Conservation (phyloP, 2,797 vertebrate species). For the Acanthornis magna region DNA sequence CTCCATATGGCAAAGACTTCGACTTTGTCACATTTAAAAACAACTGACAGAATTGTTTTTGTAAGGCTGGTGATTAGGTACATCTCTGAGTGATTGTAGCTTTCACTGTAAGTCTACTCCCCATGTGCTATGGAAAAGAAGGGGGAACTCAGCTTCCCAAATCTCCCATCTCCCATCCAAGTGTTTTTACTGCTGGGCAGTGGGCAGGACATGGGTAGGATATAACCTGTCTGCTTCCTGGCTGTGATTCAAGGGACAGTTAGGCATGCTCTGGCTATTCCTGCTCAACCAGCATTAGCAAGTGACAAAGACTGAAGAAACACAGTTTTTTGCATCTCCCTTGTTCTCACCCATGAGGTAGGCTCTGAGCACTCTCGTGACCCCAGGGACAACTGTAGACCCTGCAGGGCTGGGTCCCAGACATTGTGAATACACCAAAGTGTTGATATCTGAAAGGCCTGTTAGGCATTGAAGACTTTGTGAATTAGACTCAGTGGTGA, state of each 20-base stretch:
- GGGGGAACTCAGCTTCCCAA: not conserved
- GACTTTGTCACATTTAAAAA: not conserved
- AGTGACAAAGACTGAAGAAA: not conserved
- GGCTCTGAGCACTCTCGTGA: not conserved
- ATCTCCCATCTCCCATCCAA: not conserved
- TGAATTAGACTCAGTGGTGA: not conserved
- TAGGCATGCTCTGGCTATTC: not conserved
- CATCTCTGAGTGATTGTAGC: not conserved
- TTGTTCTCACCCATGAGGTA: not conserved
- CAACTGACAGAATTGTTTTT: not conserved
- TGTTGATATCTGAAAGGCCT: not conserved
- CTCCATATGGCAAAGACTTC: not conserved
- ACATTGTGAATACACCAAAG: not conserved
- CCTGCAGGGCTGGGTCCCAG: not conserved
- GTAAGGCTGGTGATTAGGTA: not conserved
- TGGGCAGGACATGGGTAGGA: not conserved
- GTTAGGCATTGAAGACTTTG: not conserved
- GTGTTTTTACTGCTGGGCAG: not conserved
- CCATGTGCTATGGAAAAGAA: not conserved
- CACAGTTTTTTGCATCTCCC: not conserved
- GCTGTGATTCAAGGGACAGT: not conserved
- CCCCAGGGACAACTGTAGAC: not conserved
- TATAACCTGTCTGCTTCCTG: not conserved
- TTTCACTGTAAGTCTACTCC: not conserved
- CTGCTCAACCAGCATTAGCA: not conserved